Percentiles rank a stretch among this genome's conserved stretches.
These are phyloP conservation scores for Tenthredo scrophulariae DNA, from an alignment of 2,888 invertebrate genomes.

Conservation along the genomic window DNA sequence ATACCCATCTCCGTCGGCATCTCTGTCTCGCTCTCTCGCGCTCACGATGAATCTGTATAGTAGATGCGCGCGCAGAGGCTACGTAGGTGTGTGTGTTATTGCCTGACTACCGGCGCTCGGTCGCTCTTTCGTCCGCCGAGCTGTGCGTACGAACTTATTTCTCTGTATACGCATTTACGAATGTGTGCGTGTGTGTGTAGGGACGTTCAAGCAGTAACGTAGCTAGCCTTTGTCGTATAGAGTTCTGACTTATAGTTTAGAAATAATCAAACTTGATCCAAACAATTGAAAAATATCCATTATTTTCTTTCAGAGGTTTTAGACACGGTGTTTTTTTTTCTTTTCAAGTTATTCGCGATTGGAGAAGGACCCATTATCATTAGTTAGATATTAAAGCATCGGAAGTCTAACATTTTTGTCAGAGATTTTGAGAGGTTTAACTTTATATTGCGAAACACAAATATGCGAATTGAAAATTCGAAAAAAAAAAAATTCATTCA, in stretches of 20 bases:
- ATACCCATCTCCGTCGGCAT: constrained; percentile 1
- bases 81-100: constrained; percentile 22
- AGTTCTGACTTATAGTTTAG: not conserved
- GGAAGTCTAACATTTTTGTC: not conserved
- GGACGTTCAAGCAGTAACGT: constrained; percentile 9
- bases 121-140: not conserved
- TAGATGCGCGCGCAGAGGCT: not conserved
- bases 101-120: constrained; percentile 50
- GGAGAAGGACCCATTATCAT: not conserved
- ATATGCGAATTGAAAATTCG: not conserved
- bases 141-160: not conserved
- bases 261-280: not conserved
- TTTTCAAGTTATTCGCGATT: not conserved
- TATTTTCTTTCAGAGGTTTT: not conserved
- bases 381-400: not conserved
- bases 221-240: not conserved
- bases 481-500: not conserved
- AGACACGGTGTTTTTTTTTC: not conserved
- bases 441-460: not conserved
- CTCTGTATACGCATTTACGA: not conserved
- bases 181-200: not conserved
- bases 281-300: not conserved
- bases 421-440: too few relatives aligned
- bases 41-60: not conserved
- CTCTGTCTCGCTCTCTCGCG: not conserved